Percentiles rank a stretch among this genome's conserved stretches.
Evolutionary conservation across 2,113 vertebrate species (phyloP).

Genomic region (Oncorhynchus clarkii): DNA sequence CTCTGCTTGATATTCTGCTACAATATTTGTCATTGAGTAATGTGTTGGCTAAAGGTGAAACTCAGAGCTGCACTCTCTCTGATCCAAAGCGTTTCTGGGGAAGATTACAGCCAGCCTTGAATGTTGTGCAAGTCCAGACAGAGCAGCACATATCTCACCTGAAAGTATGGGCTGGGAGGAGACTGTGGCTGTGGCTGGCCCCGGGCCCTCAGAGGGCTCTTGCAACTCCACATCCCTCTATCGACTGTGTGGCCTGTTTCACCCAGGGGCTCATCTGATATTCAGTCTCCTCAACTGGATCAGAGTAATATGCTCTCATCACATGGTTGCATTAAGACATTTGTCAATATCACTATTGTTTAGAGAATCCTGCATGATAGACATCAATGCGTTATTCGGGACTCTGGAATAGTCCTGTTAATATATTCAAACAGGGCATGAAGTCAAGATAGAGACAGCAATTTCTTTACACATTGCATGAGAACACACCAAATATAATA

Average conservation of each 20-base stretch:
- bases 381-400: not conserved
- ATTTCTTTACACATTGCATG: not conserved
- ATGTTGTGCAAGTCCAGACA: constrained; percentile 54
- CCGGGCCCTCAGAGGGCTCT: not conserved
- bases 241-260: not conserved
- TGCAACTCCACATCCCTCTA: not conserved
- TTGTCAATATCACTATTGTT: not conserved
- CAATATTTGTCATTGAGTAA: not conserved
- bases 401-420: not conserved
- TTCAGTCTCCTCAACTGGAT: too few species aligned
- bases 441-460: not conserved
- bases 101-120: constrained; percentile 23
- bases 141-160: constrained; percentile 53
- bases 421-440: not conserved
- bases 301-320: not conserved
- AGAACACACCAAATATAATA: not conserved
- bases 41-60: not conserved
- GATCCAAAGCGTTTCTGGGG: not conserved
- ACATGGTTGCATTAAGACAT: not conserved
- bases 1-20: constrained; percentile 2
- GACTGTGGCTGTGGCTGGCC: not conserved
- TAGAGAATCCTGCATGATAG: not conserved
- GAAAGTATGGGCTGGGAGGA: constrained; percentile 29
- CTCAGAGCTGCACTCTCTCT: too few species aligned
- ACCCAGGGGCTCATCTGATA: too few species aligned